Evolutionary conservation across 2,888 invertebrate genomes (phyloP).

Genomic region (Pyrrhia umbra): DNA sequence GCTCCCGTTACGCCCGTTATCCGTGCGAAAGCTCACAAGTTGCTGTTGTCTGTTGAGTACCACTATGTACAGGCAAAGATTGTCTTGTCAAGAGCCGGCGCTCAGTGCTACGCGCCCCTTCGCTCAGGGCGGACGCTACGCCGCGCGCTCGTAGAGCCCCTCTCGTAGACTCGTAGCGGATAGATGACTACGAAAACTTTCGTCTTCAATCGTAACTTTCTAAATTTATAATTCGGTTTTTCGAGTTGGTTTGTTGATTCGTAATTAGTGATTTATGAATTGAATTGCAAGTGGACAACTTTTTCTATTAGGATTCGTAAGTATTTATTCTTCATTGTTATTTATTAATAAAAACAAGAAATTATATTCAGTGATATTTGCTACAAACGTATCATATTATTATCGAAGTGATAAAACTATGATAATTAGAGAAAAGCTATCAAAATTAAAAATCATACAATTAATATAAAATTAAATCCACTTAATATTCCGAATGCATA

Average conservation of each 20-base stretch:
- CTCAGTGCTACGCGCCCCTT: slow-evolving; percentile 86
- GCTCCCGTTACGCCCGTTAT: slow-evolving; percentile 81
- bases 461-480: neutral
- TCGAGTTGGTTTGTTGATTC: slow-evolving; percentile 46
- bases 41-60: slow-evolving; percentile 83
- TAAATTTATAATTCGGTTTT: slow-evolving; percentile 39
- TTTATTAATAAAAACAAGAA: neutral
- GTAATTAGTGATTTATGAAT: slow-evolving; percentile 56
- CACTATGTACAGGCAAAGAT: slow-evolving; percentile 84
- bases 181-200: slow-evolving; percentile 70
- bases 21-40: slow-evolving; percentile 85
- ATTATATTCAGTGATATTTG: neutral
- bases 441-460: neutral
- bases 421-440: neutral
- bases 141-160: slow-evolving; percentile 58
- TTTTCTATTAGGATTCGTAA: slow-evolving; percentile 76
- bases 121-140: slow-evolving; percentile 82
- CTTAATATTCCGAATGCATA: neutral
- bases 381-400: neutral
- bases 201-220: slow-evolving; percentile 45
- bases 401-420: neutral
- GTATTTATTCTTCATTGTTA: slow-evolving; percentile 55
- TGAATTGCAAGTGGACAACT: slow-evolving; percentile 66
- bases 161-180: slow-evolving; percentile 68
- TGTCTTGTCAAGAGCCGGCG: slow-evolving; percentile 86